Base-by-base conservation (phyloP, 2,888 invertebrate species). In the Enchytraeus crypticus region DNA sequence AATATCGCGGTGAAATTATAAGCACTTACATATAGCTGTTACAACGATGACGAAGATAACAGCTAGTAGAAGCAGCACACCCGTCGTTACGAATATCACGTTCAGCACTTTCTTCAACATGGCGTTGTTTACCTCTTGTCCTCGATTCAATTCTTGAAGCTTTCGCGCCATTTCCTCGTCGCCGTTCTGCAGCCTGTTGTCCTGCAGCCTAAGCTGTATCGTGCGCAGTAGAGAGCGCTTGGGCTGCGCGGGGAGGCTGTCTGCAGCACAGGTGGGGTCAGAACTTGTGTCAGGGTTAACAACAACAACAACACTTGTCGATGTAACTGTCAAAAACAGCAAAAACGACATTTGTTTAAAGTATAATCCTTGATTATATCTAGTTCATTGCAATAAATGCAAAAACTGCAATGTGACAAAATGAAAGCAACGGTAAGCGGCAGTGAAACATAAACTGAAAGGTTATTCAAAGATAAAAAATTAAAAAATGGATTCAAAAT, bases 11-110 rank as follows among this genome's bases (percentile, higher is more conserved):
- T 26, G 49, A 49, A 18, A 27, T 5, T 11, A 5, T 21, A 14
- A n/a, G 5, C 34, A 71, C 74, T 71, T 58, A 74, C 74, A 70
- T 51, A 74, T 66, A 53, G 69, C 62, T 3, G 74, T 73, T 64
- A 74, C 74, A 34, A 74, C 68, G 58, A 75, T 72, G 56, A 75
- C 75, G 47, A 72, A 69, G 54, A 75, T 65, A 51, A 75, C 75
- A 4, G 73, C 70, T 18, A 74, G 60, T 21, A 75, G 68, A 34
- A 75, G 68, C 26, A 70, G 68, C 47, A 72, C 69, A 30, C 75
- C 75, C 8, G 74, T 71, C 5, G 71, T 71, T 27, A 75, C 62
- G 63, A 75, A 75, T n/a, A 71, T 65, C 53, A 74, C 72, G 66
- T 75, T 75, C 14, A 75, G 65, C 55, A 74, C 70, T 60, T 71